These are phyloP conservation scores for Drosophila navojoa DNA, from an alignment of 1,140 invertebrate genomes.

Conservation along the genomic window DNA sequence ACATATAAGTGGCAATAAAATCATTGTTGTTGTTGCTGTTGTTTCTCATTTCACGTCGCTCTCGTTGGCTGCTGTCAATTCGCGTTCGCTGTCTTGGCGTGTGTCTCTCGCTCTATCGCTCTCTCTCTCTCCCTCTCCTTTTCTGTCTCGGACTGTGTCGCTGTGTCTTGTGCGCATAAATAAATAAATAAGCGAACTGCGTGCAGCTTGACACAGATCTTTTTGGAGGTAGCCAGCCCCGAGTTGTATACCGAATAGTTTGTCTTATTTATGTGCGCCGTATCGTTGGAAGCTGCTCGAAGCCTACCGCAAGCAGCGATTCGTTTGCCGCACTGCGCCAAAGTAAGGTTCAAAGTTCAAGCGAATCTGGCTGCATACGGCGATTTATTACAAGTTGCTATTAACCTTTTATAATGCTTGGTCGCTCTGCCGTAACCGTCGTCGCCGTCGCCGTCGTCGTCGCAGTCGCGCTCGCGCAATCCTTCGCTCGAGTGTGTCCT, in stretches of 20 bases:
- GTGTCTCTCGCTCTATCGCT: not conserved
- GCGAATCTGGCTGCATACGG: not conserved
- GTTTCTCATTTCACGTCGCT: not conserved
- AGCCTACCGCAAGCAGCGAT: slow-evolving; percentile 4
- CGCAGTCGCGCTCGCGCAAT: slow-evolving; percentile 70
- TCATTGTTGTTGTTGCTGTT: slow-evolving; percentile 36
- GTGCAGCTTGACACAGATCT: slow-evolving; percentile 25
- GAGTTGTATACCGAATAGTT: not conserved
- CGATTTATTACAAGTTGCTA: slow-evolving; percentile 57
- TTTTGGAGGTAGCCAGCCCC: slow-evolving; percentile 6
- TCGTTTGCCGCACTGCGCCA: slow-evolving; percentile 11
- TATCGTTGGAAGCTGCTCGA: not conserved
- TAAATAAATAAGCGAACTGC: slow-evolving; percentile 60
- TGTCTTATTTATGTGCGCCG: slow-evolving; percentile 38
- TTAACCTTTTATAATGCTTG: slow-evolving; percentile 41
- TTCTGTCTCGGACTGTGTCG: not conserved
- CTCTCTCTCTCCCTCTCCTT: too few species aligned
- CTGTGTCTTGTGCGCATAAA: slow-evolving; percentile 43
- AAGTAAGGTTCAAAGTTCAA: slow-evolving; percentile 51
- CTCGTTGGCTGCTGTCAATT: not conserved
- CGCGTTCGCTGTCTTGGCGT: not conserved
- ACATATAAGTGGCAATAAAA: slow-evolving; percentile 72
- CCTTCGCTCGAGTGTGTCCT: slow-evolving; percentile 50
- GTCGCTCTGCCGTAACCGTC: slow-evolving; percentile 1
- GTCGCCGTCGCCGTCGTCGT: not conserved